Evolutionary conservation across 2,113 vertebrate genomes (phyloP).

Genomic region (Scomber japonicus): DNA sequence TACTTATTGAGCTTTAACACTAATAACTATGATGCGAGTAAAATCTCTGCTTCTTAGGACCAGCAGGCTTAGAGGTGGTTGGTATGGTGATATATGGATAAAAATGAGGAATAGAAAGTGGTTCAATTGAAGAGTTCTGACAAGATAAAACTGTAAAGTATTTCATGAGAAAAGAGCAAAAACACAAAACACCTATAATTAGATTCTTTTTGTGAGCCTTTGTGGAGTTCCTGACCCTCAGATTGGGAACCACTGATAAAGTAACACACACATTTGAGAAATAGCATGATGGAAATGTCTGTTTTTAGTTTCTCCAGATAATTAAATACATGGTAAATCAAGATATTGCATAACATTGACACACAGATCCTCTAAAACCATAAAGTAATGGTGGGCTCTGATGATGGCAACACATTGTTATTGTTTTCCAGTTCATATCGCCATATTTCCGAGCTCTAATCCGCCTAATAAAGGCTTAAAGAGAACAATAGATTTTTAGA

Average conservation of each 20-base stretch:
- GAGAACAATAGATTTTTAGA: not conserved
- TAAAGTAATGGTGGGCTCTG: no score
- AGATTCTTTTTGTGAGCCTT: no score
- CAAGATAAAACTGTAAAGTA: not conserved
- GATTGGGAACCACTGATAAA: no score
- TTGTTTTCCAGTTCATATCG: not conserved
- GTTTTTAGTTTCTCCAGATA: not conserved
- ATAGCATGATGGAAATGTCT: not conserved
- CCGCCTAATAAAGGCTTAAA: not conserved
- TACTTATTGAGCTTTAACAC: not conserved
- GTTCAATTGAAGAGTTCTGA: no score
- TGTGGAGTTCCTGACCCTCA: no score
- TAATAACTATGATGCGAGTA: not conserved
- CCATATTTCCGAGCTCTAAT: not conserved
- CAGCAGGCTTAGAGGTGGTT: not conserved
- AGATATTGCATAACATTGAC: no score
- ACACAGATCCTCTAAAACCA: no score
- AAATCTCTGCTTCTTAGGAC: conserved; percentile 5
- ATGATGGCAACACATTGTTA: not conserved
- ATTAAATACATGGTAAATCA: not conserved
- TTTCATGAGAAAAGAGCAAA: not conserved
- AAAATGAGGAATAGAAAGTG: not conserved
- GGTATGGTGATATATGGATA: no score
- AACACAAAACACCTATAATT: not conserved
- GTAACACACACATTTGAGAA: no score